Base-by-base conservation (phyloP, 1,140 invertebrate species). In the Bombus soroeensis region DNA sequence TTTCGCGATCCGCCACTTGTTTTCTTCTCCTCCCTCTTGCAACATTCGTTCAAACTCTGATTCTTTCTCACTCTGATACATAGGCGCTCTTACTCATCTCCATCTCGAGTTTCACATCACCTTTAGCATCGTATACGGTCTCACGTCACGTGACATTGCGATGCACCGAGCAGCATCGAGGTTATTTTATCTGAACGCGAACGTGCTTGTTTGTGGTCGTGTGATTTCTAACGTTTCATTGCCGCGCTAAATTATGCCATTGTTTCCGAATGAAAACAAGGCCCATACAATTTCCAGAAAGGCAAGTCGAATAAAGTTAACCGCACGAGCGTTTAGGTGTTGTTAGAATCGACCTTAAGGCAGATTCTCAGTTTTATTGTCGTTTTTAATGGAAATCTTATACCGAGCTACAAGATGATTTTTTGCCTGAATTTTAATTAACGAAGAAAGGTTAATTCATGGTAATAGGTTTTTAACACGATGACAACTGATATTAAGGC, bases 61-160 rank as follows among this genome's bases (percentile, higher is more conserved):
- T n/a, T 73, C 66, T 59, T 43, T 62, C 34, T 57, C 22, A 1
- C 10, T 43, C 57, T 15, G 47, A 28, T 71, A 41, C 59, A 47
- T 77, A 70, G 70, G 41, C 73, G 43, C 43, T 79, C 80, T 32
- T 79, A 37, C 75, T 71, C 76, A 34, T 77, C 84, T 39, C 34
- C 87, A 83, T 89, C 81, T 91, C 90, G 90, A 89, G 81, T 89
- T 90, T 89, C 87, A 87, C 81, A 76, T 89, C 81, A 90, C 85
- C 89, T 90, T 90, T 90, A 87, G 68, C 88, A 85, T 89, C 88
- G 72, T 80, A 43, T 47, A 39, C 80, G 72, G 75, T 66, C 76
- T 84, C 80, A 37, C 43, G 71, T 66, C 85, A 73, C 82, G 87
- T 76, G 80, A 89, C 88, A 71, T 86, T 32, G 66, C 47, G 81